Evolutionary conservation across 2,113 vertebrate species (phyloP), one percentile per base, ranked within the genome.

Genomic region (Ploceus nigricollis): DNA sequence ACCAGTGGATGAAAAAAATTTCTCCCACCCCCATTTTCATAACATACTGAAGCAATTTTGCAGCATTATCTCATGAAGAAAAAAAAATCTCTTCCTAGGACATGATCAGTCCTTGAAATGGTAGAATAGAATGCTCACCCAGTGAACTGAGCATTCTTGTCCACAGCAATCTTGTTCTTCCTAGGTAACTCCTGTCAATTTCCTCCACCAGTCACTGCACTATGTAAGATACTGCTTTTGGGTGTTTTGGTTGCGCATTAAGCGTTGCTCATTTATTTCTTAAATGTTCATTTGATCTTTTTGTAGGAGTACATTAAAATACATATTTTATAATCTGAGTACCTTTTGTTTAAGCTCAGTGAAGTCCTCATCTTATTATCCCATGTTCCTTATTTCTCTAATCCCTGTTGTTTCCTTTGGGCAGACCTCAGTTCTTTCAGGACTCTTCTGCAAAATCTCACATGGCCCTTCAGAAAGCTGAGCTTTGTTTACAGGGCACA

Each of bases 401-500:
- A 81, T 89, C 47, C 39, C 35, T 56, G 30, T 85, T 94, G 58
- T 86, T 93, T 91, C 75, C 33, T 94, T 86, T 2, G 4, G 40
- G 79, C 64, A 96, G 82, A 78, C 44, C 76, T 92, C 5, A 0
- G 44, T 68, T 70, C 68, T 96, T 88, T 82, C 82, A 86, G 40
- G 68, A 54, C 76, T 75, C 51, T 80, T 47, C 80, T 94, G 87
- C 69, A 76, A 50, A 94, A 79, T 82, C 83, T 93, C 92, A 84
- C 73, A 76, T 47, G 70, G 63, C 66, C 81, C 69, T 87, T 94
- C 80, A 95, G 93, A 95, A 95, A 95, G 73, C 86, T 5, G 0
- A 1, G 44, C 92, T 94, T 93, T 97, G 94, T 96, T 96, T 97
- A 94, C 83, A 96, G 70, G 87, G 84, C 70, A 81, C 72, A 48